Conservation (phyloP, 2,113 vertebrate species). For the Rhodinocichla rosea region DNA sequence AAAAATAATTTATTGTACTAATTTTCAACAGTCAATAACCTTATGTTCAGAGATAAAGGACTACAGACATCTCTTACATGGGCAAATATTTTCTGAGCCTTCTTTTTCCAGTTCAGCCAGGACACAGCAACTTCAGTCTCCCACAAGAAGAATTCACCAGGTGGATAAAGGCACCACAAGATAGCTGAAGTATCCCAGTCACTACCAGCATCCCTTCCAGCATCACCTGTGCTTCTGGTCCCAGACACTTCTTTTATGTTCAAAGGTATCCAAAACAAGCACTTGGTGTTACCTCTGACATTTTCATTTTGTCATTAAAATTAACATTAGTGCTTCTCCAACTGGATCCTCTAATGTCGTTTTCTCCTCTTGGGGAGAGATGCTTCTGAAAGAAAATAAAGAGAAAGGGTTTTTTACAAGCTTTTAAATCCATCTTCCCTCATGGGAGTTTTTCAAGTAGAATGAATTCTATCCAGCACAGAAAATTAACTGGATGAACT, state of each 20-base stretch:
- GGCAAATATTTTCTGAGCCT: not conserved
- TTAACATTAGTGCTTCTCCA: not conserved
- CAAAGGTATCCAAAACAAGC: not conserved
- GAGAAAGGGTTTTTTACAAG: not conserved
- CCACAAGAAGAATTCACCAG: not conserved
- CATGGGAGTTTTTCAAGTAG: not conserved
- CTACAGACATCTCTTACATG: not conserved
- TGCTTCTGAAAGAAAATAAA: slow-evolving; percentile 64
- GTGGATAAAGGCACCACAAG: not conserved
- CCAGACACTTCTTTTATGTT: not conserved
- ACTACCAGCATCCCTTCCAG: not conserved
- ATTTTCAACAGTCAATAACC: not conserved
- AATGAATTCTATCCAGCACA: not conserved
- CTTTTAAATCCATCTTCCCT: not conserved
- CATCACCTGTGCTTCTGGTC: not conserved
- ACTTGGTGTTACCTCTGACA: not conserved
- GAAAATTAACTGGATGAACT: not conserved
- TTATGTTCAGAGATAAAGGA: not conserved
- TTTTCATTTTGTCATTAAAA: not conserved
- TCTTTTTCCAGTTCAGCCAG: not conserved
- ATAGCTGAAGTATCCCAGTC: not conserved
- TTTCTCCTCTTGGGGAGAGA: slow-evolving; percentile 63
- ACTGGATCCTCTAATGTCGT: slow-evolving; percentile 5
- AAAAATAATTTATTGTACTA: slow-evolving; percentile 30
- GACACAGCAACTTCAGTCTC: not conserved